phyloP scores from a whole-genome alignment of 2,113 vertebrate genomes.

The Amazona guildingii region DNA sequence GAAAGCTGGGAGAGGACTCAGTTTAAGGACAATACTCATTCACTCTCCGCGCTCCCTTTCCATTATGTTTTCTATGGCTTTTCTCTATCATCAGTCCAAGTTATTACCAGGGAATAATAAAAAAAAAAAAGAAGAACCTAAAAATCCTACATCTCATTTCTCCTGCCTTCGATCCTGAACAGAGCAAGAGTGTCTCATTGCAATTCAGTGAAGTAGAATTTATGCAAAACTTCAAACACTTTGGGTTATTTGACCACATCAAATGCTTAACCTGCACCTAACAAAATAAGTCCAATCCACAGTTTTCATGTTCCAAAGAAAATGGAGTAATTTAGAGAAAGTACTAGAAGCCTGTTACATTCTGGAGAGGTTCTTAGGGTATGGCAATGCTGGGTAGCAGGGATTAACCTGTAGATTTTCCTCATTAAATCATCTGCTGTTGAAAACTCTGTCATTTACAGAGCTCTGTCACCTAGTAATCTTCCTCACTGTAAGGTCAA shows the following conservation, averaged over 20 bases:
- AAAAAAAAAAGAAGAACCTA: not conserved
- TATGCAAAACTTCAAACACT: not conserved
- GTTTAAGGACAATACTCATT: not conserved
- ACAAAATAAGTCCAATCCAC: not conserved
- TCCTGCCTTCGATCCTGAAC: not conserved
- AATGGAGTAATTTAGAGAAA: not conserved
- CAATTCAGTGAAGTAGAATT: not conserved
- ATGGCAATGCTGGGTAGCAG: not conserved
- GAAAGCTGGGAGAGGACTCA: not conserved
- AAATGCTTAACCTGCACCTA: not conserved
- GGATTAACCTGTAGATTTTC: not conserved
- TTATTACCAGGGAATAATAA: not conserved
- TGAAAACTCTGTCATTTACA: not conserved
- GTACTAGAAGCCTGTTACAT: not conserved
- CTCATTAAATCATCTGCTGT: not conserved
- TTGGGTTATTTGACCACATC: not conserved
- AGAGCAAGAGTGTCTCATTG: not conserved
- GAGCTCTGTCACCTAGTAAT: not conserved
- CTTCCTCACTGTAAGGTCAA: not conserved
- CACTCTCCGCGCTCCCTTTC: not conserved
- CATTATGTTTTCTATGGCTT: not conserved
- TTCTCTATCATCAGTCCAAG: not conserved
- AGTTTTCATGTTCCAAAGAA: not conserved
- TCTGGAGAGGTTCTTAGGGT: not conserved
- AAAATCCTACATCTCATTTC: not conserved